Evolutionary conservation across 2,888 invertebrate genomes (phyloP), one percentile per base, ranked within the genome.

Genomic region (Cremastobaeus sp.): DNA sequence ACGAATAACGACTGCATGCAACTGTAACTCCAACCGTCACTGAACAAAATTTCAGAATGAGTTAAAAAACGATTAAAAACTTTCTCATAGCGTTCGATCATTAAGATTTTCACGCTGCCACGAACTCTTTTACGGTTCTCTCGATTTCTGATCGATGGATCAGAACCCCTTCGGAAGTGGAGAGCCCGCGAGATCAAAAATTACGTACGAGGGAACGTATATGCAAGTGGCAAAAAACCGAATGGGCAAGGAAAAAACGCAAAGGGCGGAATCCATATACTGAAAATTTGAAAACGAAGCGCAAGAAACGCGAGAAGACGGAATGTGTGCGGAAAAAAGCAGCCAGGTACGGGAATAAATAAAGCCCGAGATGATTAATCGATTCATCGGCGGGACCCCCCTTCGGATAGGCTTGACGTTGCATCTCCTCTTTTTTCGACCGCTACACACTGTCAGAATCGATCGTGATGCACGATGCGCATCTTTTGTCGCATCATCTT

Each of bases 51-150:
- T 59, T 34, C 45, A 50, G 20, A 59, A 59, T 65, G 39, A 64
- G 57, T 62, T 71, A 71, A 76, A 74, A 77, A 78, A 85, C 85
- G 85, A 85, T 85, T 85, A 85, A 85, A 81, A 84, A 78, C 65
- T 69, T 85, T 85, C 85, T 84, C 85, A 84, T 84, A 82, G 78
- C 81, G 79, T 76, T 86, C 86, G 83, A 86, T 85, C 86, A 86
- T 86, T 86, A 85, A 80, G 79, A 85, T 84, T 85, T 86, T 84
- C 84, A 85, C 84, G 85, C 80, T 83, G 78, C 78, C 78, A 77
- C 78, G 80, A 79, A 86, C 85, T 86, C 86, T 85, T 86, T 84
- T 80, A 83, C 78, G 79, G 69, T 65, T 71, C 75, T 70, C 79
- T 78, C 64, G 43, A 76, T 64, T 74, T 55, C 82, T 86, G 86